These are phyloP conservation scores for Temnothorax rugatulus DNA, from an alignment of 2,888 invertebrate genomes.

Conservation along the genomic window DNA sequence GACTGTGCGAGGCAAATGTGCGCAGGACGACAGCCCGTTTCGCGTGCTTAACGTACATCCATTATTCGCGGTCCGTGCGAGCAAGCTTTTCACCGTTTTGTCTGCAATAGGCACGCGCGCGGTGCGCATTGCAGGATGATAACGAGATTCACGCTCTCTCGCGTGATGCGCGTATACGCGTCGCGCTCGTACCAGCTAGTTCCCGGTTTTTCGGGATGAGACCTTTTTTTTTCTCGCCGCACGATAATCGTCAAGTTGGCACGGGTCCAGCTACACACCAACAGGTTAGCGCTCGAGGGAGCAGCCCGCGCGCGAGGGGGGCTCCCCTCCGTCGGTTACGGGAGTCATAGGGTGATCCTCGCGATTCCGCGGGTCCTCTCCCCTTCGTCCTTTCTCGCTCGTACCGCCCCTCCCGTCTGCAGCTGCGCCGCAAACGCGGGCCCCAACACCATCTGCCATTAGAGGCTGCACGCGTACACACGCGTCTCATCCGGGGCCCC, in stretches of 20 bases:
- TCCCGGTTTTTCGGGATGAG: conserved; percentile 37
- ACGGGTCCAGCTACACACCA: conserved; percentile 58
- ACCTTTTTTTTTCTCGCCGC: conserved; percentile 5
- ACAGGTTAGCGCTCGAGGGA: conserved; percentile 66
- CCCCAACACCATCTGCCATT: conserved; percentile 81
- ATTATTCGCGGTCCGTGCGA: conserved; percentile 19
- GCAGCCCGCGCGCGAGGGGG: neutral
- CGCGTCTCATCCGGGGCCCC: conserved; percentile 38
- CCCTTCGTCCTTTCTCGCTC: conserved; percentile 1
- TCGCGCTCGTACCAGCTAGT: conserved; percentile 5
- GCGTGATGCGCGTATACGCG: neutral
- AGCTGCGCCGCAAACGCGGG: conserved; percentile 79
- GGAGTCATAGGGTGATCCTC: conserved; percentile 61
- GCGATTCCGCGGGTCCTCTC: conserved; percentile 44
- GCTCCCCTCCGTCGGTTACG: neutral
- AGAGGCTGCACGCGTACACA: conserved; percentile 73
- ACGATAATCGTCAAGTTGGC: conserved; percentile 56
- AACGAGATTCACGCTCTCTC: conserved; percentile 31
- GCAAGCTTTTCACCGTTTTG: conserved; percentile 26
- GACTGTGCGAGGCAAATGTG: neutral
- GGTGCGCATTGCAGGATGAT: conserved; percentile 4
- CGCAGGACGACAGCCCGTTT: conserved; percentile 12
- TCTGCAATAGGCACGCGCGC: conserved; percentile 18
- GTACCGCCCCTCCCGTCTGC: conserved; percentile 61
- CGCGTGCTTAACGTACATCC: conserved; percentile 24